Evolutionary conservation across 1,140 invertebrate genomes (phyloP).

Genomic region (Amyelois transitella): DNA sequence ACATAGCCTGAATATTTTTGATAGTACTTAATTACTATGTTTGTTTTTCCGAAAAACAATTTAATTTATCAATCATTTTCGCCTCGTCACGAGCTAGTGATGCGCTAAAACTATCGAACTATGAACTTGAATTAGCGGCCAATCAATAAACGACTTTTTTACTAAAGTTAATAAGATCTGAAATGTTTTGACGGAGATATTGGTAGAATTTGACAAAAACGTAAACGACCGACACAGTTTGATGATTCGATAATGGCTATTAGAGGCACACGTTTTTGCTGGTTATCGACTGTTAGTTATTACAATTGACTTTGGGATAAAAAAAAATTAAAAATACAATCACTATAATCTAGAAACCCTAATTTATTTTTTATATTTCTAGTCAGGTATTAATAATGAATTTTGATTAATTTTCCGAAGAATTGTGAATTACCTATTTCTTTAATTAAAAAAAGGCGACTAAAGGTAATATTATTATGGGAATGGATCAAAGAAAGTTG

Average conservation of each 20-base stretch:
- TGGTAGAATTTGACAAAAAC: background rate
- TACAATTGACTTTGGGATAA: background rate
- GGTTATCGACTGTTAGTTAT: background rate
- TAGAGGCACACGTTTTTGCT: slow-evolving; percentile 1
- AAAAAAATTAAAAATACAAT: background rate
- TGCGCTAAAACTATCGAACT: background rate
- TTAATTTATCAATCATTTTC: background rate
- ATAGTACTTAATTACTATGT: background rate
- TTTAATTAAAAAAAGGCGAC: too few species aligned
- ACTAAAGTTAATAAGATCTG: background rate
- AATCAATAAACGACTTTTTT: background rate
- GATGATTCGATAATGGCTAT: slow-evolving; percentile 6
- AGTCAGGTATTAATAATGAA: too few species aligned
- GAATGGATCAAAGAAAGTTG: too few species aligned
- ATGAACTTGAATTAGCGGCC: background rate
- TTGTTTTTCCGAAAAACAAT: too few species aligned
- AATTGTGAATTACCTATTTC: too few species aligned
- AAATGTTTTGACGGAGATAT: background rate
- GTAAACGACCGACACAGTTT: background rate
- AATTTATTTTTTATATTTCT: background rate
- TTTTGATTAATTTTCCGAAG: too few species aligned
- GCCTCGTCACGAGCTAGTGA: background rate
- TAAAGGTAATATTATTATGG: too few species aligned
- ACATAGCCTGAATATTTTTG: background rate
- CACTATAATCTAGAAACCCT: background rate